These are phyloP conservation scores for Manacus vitellinus DNA, from an alignment of 2,113 vertebrate genomes.

Conservation along the genomic window DNA sequence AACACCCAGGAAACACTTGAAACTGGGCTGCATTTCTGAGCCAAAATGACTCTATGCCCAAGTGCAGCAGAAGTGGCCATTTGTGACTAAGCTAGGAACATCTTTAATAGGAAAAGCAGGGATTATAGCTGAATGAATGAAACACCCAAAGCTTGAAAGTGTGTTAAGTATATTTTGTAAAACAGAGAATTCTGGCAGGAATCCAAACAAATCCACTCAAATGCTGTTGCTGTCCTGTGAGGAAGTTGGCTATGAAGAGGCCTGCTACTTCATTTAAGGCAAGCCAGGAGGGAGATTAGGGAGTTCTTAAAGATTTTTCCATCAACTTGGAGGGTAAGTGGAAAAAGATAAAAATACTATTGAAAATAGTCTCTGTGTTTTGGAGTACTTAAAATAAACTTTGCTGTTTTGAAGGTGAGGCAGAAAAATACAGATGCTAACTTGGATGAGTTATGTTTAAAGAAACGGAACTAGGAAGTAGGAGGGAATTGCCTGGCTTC, in stretches of 20 bases:
- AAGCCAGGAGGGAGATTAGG: slow-evolving; percentile 2
- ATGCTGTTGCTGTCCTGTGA: neutral
- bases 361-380: neutral
- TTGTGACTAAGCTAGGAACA: slow-evolving; percentile 16
- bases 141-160: neutral
- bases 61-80: neutral
- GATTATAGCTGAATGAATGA: neutral
- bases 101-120: neutral
- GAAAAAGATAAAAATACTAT: neutral
- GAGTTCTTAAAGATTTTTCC: neutral
- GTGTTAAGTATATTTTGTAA: slow-evolving; percentile 19
- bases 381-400: neutral
- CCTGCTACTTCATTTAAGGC: slow-evolving; percentile 13
- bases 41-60: neutral
- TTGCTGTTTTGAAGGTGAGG: neutral
- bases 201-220: slow-evolving; percentile 32
- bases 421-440: neutral
- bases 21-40: neutral
- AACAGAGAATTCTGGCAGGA: neutral
- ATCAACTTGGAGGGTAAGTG: neutral
- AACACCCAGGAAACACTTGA: neutral
- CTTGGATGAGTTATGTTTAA: neutral
- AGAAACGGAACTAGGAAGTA: neutral
- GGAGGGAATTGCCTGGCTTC: neutral
- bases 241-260: neutral